A percentile compares a stretch with the other conserved stretches of the same genome.
phyloP scores from a whole-genome alignment of 2,113 vertebrate species.

The Ceyx margarethae region DNA sequence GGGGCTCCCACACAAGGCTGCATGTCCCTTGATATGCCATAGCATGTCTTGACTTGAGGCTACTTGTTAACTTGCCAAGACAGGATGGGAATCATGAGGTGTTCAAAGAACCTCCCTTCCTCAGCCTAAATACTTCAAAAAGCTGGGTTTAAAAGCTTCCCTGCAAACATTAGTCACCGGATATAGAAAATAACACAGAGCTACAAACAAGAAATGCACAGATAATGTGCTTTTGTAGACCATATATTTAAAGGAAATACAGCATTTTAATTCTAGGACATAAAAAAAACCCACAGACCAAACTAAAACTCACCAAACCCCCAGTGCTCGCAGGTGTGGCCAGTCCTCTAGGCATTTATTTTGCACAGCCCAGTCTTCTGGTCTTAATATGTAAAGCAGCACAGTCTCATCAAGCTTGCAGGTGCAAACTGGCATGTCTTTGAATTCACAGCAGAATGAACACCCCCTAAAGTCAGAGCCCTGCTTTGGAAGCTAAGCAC shows the following conservation, averaged over 20 bases:
- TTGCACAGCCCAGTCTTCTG: background rate
- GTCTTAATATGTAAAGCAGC: background rate
- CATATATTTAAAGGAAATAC: background rate
- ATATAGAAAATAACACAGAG: background rate
- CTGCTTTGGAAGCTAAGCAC: background rate
- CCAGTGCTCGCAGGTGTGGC: background rate
- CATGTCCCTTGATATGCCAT: background rate
- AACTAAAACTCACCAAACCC: background rate
- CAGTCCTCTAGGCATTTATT: background rate
- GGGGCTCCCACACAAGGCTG: slow-evolving; percentile 1
- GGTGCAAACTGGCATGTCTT: background rate
- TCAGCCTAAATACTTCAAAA: background rate
- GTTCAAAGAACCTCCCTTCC: background rate
- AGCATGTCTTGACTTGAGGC: slow-evolving; percentile 28
- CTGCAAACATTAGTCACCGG: slow-evolving; percentile 6
- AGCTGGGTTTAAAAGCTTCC: background rate
- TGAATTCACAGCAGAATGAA: background rate
- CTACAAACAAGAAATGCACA: background rate
- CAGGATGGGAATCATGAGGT: background rate
- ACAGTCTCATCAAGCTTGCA: background rate
- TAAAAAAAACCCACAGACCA: background rate
- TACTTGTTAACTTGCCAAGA: slow-evolving; percentile 22
- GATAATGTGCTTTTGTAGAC: background rate
- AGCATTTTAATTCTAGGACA: background rate
- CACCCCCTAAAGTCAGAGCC: background rate